phyloP scores from a whole-genome alignment of 1,140 invertebrate genomes.

The Anthonomus grandis region DNA sequence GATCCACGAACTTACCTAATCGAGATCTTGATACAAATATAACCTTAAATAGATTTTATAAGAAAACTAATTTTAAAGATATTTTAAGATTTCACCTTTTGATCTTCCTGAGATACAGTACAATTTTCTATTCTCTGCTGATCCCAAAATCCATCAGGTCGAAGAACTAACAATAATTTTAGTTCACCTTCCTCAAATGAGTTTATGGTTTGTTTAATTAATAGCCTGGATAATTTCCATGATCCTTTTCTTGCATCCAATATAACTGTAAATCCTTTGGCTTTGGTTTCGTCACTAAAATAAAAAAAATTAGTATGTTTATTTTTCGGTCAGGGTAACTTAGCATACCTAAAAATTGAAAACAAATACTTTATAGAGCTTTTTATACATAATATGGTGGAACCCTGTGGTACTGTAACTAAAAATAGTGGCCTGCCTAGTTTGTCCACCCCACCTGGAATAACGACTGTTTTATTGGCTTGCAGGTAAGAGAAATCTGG shows the following conservation, averaged over 20 bases:
- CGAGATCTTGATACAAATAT: slow-evolving; percentile 62
- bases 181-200: slow-evolving; percentile 53
- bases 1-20: slow-evolving; percentile 68
- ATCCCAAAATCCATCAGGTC: slow-evolving; percentile 72
- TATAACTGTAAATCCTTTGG: slow-evolving; percentile 57
- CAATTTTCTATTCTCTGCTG: slow-evolving; percentile 69
- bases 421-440: slow-evolving; percentile 61
- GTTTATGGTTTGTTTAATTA: slow-evolving; percentile 56
- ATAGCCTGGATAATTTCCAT: slow-evolving; percentile 61
- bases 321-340: no score
- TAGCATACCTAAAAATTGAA: slow-evolving; percentile 62
- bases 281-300: slow-evolving; percentile 31
- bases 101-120: slow-evolving; percentile 60
- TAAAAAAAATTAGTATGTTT: no score
- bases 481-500: slow-evolving; percentile 56
- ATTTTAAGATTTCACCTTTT: slow-evolving; percentile 54
- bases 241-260: slow-evolving; percentile 62
- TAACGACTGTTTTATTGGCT: slow-evolving; percentile 38
- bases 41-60: slow-evolving; percentile 52
- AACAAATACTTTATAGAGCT: slow-evolving; percentile 58
- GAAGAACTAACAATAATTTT: slow-evolving; percentile 59
- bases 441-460: slow-evolving; percentile 63
- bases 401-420: slow-evolving; percentile 59
- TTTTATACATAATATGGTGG: slow-evolving; percentile 54
- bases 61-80: not conserved